Evolutionary conservation across 2,113 vertebrate genomes (phyloP), one percentile per base, ranked within the genome.

Genomic region (Misgurnus mizolepis): DNA sequence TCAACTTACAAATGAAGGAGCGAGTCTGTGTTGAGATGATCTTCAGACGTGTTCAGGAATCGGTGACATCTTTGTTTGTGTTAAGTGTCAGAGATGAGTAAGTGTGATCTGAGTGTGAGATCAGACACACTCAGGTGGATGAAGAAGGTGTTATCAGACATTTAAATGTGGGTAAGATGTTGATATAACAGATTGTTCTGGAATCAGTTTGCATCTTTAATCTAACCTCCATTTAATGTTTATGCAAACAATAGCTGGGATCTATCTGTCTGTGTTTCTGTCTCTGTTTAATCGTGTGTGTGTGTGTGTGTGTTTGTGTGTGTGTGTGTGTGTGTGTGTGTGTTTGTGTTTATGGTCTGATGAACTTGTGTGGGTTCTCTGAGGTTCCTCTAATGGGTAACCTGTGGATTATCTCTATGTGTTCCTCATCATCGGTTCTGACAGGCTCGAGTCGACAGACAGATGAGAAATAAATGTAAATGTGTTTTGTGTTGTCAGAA

Each of bases 201-300:
- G 22, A 78, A 49, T 40, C 61, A 40, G 49, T 61, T 67, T 67
- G 76, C 50, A 66, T 79, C 27, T 62, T 58, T 67, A 66, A 82
- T 82, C 68, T 62, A 61, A 61, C 50, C 75, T 56, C 15, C 11
- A 50, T 73, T 81, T 68, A 62, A 60, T 67, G 68, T 40, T 53
- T 15, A 65, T 82, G 76, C 76, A 73, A 82, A 82, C 58, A 34
- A 3, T 34, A 34, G 7, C 58, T 27, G 43, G 60, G 55, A 41
- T 53, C 60, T 65, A 45, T 27, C 14, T 22, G n/a, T 11, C n/a
- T 27, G 4, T 60, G 34, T 60, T 15, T 72, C 67, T 50, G 53
- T 47, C 6, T 47, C 45, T 47, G 45, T 47, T 22, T 45, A 39
- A 18, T 50, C 15, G 41, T 39, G 40, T 17, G 64, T 72, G 66